phyloP scores from a whole-genome alignment of 2,888 invertebrate genomes.

The Dexiosoma caninum region DNA sequence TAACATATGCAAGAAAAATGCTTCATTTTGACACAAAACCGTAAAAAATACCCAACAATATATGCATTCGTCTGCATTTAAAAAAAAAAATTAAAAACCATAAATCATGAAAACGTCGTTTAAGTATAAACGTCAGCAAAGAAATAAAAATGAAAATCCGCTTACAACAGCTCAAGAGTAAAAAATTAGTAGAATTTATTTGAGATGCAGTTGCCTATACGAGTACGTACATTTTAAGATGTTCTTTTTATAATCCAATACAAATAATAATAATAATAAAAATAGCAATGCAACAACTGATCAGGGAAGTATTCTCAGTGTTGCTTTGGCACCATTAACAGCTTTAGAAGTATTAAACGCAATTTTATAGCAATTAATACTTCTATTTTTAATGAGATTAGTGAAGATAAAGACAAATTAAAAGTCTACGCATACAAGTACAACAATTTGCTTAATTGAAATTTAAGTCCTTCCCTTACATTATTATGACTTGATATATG shows the following conservation, averaged over 20 bases:
- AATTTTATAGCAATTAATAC: too few species aligned
- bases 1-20: conserved; percentile 56
- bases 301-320: neutral
- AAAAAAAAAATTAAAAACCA: neutral
- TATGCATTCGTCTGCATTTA: conserved; percentile 29
- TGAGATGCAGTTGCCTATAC: neutral
- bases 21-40: conserved; percentile 51
- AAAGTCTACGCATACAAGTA: too few species aligned
- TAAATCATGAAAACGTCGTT: conserved; percentile 59
- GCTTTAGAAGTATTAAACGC: too few species aligned
- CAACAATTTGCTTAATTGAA: too few species aligned
- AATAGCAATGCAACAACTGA: neutral
- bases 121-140: conserved; percentile 42
- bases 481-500: too few species aligned
- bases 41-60: conserved; percentile 2
- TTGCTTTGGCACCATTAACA: too few species aligned
- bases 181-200: neutral
- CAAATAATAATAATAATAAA: neutral
- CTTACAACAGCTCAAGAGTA: neutral
- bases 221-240: neutral
- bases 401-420: too few species aligned
- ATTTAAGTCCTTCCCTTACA: too few species aligned
- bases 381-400: too few species aligned
- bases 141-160: conserved; percentile 7
- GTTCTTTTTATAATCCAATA: too few species aligned